Evolutionary conservation across 2,113 vertebrate species (phyloP).

Genomic region (Pedetes capensis): DNA sequence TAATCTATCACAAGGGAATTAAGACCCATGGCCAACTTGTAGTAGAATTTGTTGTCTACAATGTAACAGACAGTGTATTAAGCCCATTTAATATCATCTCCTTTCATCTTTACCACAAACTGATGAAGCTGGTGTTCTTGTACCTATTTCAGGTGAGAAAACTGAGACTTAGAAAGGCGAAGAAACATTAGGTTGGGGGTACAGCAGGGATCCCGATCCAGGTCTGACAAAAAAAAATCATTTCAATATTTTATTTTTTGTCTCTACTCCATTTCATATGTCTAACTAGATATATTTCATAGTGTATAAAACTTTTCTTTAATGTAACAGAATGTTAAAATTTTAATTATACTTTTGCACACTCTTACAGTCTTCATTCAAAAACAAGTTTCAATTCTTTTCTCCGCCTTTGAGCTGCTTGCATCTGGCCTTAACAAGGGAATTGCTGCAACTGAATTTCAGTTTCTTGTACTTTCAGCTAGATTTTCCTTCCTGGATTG

Average conservation of each 20-base stretch:
- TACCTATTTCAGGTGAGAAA: background rate
- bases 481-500: conserved; percentile 23
- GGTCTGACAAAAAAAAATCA: background rate
- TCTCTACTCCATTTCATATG: background rate
- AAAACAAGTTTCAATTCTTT: background rate
- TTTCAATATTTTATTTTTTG: background rate
- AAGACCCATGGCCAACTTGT: background rate
- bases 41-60: background rate
- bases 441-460: background rate
- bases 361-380: background rate
- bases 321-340: background rate
- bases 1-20: background rate
- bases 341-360: background rate
- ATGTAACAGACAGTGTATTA: background rate
- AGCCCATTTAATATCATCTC: background rate
- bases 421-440: background rate
- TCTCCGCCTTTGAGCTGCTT: background rate
- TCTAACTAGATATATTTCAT: background rate
- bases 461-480: background rate
- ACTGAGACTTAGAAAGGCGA: background rate
- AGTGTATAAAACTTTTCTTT: background rate
- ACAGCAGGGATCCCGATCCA: background rate
- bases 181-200: background rate
- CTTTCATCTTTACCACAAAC: background rate
- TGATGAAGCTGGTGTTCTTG: background rate